Base-by-base conservation (phyloP, 1,140 invertebrate species). In the Drosophila punjabiensis region DNA sequence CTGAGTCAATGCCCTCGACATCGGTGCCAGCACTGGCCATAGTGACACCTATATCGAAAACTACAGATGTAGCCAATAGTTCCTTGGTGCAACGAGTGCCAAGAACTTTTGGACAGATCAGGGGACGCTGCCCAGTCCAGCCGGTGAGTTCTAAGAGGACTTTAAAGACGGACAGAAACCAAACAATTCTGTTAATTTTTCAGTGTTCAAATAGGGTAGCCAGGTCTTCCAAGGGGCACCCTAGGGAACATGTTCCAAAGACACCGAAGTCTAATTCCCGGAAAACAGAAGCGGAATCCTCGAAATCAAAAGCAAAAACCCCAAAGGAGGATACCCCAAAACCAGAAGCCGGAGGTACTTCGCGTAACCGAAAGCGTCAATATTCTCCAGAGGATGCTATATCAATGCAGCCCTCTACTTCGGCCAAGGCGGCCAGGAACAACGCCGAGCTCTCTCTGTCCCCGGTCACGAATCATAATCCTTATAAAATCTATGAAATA, bases 151-250 rank as follows among this genome's bases (percentile, higher is more conserved):
- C 18, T 20, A 4, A 8, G 16, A 20, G 13, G 18, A 55, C n/a
- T 20, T 7, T 7, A 0, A 14, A 35, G 6, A 14, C 28, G 16
- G 10, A 3, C 5, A n/a, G 16, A n/a, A 32, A 11, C 1, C 9
- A 30, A 53, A 11, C 1, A 7, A 16, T 48, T 24, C 1, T 13
- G 6, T 13, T 8, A 5, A 48, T 48, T 48, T 48, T 48, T 4
- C 16, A 50, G 24, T 0, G 0, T 30, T n/a, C 4, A 1, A 4
- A 0, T 9, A n/a, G 14, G 5, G 11, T 1, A n/a, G 14, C 28
- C 48, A n/a, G 5, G 13, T n/a, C 5, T 52, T 10, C 48, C 0
- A 14, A 14, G 7, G 20, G 13, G 7, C 6, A 6, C 13, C 3
- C 13, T 24, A 48, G 28, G 7, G 6, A 24, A 28, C 8, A 9